Base-by-base conservation (phyloP, 2,113 vertebrate genomes). In the Geococcyx californianus region DNA sequence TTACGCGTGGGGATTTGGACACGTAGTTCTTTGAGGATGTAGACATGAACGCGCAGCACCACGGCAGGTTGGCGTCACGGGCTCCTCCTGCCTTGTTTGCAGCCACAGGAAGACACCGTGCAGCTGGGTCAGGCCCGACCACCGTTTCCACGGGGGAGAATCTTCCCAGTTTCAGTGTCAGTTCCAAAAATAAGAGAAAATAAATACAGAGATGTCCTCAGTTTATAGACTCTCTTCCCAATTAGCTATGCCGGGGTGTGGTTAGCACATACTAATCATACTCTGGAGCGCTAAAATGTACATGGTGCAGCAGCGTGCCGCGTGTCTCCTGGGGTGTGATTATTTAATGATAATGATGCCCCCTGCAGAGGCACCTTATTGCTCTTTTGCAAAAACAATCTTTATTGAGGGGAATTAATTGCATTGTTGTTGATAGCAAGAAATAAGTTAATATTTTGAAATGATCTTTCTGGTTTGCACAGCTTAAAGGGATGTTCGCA, bases 311-410 rank as follows among this genome's bases (percentile, higher is more conserved):
- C 89, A 58, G 93, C 96, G 85, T 86, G 96, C 93, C 90, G 95
- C 3, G 3, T 4, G 36, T 97, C 95, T 97, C 97, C 97, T 93
- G 97, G 97, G 97, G 97, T 95, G 97, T 97, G 97, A 97, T 97
- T 97, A 97, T 97, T 97, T 96, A 97, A 94, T 51, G 93, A 90
- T 97, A 98, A 97, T 94, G 96, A 97, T 38, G 72, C 96, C 96
- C 94, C 97, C 96, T 93, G 97, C 97, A 96, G 97, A 97, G 96
- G 91, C 96, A 97, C 97, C 97, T 98, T 97, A 97, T 97, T 97
- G 97, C 95, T 96, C 96, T 95, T 96, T 97, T 93, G 88, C 94
- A 96, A 98, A 97, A 97, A 97, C 96, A 93, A 90, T 98, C 96
- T 98, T 97, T 96, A 97, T 95, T 16, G 68, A 93, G 96, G 97